These are phyloP conservation scores for Rhodinocichla rosea DNA, from an alignment of 2,113 vertebrate species.

Conservation along the genomic window DNA sequence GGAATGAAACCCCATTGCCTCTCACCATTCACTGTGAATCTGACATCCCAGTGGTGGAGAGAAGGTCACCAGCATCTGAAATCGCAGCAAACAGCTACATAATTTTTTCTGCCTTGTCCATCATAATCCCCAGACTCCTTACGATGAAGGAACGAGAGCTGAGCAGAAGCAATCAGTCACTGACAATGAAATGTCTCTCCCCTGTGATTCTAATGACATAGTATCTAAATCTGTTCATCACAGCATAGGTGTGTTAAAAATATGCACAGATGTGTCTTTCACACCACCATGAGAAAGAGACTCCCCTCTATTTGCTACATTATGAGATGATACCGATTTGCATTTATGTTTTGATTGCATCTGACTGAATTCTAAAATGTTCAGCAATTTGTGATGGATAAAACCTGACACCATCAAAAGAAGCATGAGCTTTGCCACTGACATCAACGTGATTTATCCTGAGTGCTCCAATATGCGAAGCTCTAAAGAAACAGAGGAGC, in stretches of 20 bases:
- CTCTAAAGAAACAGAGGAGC: background rate
- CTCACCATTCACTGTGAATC: background rate
- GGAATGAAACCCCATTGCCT: background rate
- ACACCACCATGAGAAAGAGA: slow-evolving; percentile 17
- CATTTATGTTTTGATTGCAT: slow-evolving; percentile 59
- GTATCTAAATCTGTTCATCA: slow-evolving; percentile 37
- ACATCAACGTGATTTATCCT: background rate
- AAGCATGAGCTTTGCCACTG: background rate
- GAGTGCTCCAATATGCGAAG: background rate
- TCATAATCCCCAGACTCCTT: background rate
- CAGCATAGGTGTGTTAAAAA: slow-evolving; percentile 39
- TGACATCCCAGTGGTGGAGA: background rate
- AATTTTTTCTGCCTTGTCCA: background rate
- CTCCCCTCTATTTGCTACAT: slow-evolving; percentile 35
- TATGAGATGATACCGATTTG: slow-evolving; percentile 30
- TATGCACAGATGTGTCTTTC: slow-evolving; percentile 41
- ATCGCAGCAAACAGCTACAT: background rate
- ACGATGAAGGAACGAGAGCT: background rate
- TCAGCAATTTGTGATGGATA: background rate
- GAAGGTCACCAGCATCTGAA: background rate
- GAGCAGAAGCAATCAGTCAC: slow-evolving; percentile 47
- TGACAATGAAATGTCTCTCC: slow-evolving; percentile 27
- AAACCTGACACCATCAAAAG: slow-evolving; percentile 25
- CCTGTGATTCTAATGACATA: slow-evolving; percentile 31
- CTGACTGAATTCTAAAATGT: slow-evolving; percentile 18